Evolutionary conservation across 2,113 vertebrate species (phyloP).

Genomic region (Ifrita kowaldi): DNA sequence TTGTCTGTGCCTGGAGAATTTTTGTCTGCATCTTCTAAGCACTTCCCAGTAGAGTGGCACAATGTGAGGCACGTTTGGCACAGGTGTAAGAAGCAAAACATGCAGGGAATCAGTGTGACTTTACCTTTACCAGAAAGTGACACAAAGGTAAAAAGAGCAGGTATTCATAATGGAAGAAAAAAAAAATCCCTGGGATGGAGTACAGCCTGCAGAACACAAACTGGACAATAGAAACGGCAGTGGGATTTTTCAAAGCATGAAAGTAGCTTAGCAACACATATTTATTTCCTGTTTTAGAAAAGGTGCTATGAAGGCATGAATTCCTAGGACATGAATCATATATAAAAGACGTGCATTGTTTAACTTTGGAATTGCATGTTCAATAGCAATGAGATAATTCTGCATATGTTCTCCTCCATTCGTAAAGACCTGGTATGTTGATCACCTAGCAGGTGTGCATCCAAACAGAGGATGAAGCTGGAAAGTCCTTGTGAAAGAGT

Average conservation of each 20-base stretch:
- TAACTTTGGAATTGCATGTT: neutral
- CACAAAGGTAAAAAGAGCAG: constrained; percentile 19
- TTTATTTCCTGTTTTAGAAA: constrained; percentile 60
- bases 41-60: neutral
- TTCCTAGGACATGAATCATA: constrained; percentile 48
- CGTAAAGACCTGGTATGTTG: neutral
- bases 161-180: neutral
- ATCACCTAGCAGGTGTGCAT: neutral
- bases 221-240: constrained; percentile 19
- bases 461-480: neutral
- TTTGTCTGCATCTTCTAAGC: neutral
- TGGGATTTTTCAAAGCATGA: neutral
- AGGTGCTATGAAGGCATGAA: constrained; percentile 41
- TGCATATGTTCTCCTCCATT: neutral
- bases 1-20: neutral
- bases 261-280: constrained; percentile 55
- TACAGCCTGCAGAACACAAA: neutral
- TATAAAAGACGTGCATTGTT: neutral
- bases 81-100: neutral
- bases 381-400: neutral
- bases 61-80: neutral
- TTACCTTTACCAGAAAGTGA: neutral
- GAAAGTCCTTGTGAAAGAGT: neutral
- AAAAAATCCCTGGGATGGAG: neutral
- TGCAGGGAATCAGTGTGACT: neutral